Conservation (phyloP, 1,140 invertebrate species). For the Conus betulinus region DNA sequence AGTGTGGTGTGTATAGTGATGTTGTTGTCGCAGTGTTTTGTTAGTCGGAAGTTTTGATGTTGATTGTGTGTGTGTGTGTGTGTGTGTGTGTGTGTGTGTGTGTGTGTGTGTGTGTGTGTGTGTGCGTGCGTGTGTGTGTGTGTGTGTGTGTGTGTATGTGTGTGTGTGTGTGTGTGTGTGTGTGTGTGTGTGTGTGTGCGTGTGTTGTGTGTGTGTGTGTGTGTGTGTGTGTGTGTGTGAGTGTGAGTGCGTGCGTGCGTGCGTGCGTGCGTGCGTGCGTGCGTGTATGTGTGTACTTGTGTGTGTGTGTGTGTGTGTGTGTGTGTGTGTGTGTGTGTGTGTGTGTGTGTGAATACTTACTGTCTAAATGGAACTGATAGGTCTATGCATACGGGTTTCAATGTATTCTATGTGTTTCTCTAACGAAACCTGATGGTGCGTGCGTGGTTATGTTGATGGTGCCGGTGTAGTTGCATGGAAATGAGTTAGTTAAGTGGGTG, state of each 20-base stretch:
- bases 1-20: no score
- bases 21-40: no score
- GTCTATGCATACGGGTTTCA: no score
- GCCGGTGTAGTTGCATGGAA: no score
- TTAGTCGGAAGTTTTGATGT: no score
- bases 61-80: neutral
- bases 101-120: neutral
- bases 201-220: neutral
- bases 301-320: neutral
- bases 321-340: neutral
- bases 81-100: neutral
- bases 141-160: neutral
- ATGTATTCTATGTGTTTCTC: no score
- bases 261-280: neutral
- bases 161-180: neutral
- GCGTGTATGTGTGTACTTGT: neutral
- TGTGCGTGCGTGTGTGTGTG: neutral
- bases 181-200: neutral
- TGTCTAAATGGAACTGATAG: no score
- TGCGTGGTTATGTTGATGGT: no score
- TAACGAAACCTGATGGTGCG: no score
- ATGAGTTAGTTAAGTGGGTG: no score
- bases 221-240: neutral
- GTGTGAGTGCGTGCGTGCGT: no score
- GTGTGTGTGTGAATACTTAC: no score